A percentile compares a stretch with the other conserved stretches of the same genome.
Evolutionary conservation across 1,140 invertebrate species (phyloP).

Genomic region (Stegodyphus dumicola): DNA sequence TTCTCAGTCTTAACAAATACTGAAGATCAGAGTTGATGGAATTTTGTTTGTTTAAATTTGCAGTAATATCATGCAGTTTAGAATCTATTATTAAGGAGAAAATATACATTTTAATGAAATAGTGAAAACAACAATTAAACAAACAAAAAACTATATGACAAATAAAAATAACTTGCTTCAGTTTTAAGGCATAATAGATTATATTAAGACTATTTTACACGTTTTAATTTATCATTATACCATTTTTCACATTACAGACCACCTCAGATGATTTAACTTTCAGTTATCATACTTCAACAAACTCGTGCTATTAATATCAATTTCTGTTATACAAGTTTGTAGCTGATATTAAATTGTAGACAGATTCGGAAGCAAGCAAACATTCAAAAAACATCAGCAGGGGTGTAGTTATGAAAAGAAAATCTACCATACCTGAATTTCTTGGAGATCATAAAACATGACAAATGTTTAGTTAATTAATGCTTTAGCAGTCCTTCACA

Average conservation of each 20-base stretch:
- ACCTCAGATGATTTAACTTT: background rate
- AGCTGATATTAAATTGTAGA: too few relatives aligned
- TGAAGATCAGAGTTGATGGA: slow-evolving; percentile 6
- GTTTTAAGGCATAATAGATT: background rate
- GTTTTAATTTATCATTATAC: background rate
- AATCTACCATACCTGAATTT: too few relatives aligned
- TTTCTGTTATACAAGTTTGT: background rate
- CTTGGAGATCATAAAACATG: too few relatives aligned
- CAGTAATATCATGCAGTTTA: background rate
- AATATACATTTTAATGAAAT: background rate
- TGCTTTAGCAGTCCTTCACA: too few relatives aligned
- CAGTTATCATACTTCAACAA: background rate
- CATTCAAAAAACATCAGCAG: too few relatives aligned
- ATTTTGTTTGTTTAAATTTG: background rate
- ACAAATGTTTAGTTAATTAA: too few relatives aligned
- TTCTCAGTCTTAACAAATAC: background rate
- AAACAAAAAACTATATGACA: background rate
- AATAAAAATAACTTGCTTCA: background rate
- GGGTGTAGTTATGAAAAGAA: too few relatives aligned
- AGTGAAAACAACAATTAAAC: background rate
- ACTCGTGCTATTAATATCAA: background rate
- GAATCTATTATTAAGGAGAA: background rate
- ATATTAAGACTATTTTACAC: background rate
- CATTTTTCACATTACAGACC: background rate
- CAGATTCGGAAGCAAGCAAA: too few relatives aligned